Evolutionary conservation across 2,888 invertebrate species (phyloP), one percentile per base, ranked within the genome.

Genomic region (Harpagoxenus sublaevis): DNA sequence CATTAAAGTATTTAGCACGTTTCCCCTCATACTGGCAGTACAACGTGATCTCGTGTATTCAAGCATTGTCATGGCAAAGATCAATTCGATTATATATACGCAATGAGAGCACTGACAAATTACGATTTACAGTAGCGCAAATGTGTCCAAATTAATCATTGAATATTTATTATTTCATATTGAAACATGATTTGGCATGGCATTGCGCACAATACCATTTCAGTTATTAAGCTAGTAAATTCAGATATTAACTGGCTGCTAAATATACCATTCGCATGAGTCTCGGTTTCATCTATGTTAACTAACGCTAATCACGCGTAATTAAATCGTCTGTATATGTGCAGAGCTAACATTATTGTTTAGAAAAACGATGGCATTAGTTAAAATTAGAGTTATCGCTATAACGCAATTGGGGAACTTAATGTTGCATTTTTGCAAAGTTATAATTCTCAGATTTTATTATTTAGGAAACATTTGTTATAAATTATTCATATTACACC

Each of bases 1-100:
- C 66, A 81, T 78, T 78, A 55, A 81, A 83, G 73, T 83, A 79
- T 70, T 84, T 70, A 71, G 51, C 83, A 68, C 79, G 63, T 77
- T 71, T 74, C 60, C 39, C 31, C 57, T 48, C 48, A 31, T 23
- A 42, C 31, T 51, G 60, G n/a, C 48, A 42, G 9, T 23, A 48
- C 23, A 48, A 60, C 35, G 57, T 18, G 9, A 78, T 79, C n/a
- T 68, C 55, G 9, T 1, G 53, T 12, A 23, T 23, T 23, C 35
- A 10, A 70, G 28, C 23, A 48, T 79, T 70, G 60, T 45, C 48
- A 48, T 12, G 10, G 0, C 48, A 18, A 60, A 79, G 45, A 79
- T 48, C 71, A 70, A 45, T 68, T 66, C 12, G 18, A 12, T 55
- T 4, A n/a, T 23, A n/a, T 35, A 42, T 3, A 31, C 23, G 8